Conservation (phyloP, 1,140 invertebrate genomes). For the Papilio machaon region DNA sequence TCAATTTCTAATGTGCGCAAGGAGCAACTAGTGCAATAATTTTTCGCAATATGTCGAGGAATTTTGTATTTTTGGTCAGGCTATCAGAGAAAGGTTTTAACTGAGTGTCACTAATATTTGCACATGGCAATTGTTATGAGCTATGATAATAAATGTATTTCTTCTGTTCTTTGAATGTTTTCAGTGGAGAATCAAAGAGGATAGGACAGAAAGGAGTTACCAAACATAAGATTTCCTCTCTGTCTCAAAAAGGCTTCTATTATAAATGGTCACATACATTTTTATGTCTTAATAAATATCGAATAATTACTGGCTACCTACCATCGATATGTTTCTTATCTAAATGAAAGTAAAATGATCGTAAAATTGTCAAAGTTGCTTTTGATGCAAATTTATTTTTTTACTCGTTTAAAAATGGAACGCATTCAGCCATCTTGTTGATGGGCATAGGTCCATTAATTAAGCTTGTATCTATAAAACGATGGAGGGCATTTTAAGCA, state of each 20-base stretch:
- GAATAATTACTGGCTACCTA: background rate
- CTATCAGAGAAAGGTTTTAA: background rate
- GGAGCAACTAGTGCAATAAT: too few relatives aligned
- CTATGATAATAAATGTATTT: background rate
- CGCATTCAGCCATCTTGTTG: slow-evolving; percentile 32
- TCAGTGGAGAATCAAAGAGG: background rate
- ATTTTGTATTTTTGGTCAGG: background rate
- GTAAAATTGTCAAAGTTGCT: background rate
- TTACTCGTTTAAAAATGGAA: background rate
- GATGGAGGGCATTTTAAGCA: slow-evolving; percentile 47
- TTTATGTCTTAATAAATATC: slow-evolving; percentile 25
- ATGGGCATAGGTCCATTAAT: slow-evolving; percentile 36
- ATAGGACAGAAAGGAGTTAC: background rate
- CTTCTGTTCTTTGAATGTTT: background rate
- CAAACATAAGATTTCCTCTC: background rate
- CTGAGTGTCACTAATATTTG: background rate
- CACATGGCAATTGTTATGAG: background rate
- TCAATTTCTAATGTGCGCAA: too few relatives aligned
- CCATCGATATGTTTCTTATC: background rate
- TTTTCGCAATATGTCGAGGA: slow-evolving; percentile 36
- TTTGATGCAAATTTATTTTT: slow-evolving; percentile 13
- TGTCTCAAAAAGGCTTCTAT: background rate
- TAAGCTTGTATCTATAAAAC: slow-evolving; percentile 45
- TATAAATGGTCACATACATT: slow-evolving; percentile 22
- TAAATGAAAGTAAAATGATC: background rate